Base-by-base conservation (phyloP, 2,888 invertebrate species). In the Exocentrus adspersus region DNA sequence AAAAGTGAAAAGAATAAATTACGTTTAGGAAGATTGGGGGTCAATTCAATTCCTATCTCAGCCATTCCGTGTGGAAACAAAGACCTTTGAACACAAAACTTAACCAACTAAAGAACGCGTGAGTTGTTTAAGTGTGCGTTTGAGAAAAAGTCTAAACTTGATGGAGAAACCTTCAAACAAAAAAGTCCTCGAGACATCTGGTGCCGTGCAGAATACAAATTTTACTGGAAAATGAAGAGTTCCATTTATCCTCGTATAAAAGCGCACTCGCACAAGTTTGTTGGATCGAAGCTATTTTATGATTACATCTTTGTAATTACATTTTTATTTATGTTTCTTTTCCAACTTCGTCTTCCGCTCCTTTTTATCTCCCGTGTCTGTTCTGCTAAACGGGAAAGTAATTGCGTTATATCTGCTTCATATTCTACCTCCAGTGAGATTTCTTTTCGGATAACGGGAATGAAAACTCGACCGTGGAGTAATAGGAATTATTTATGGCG, bases 291-390 rank as follows among this genome's bases (percentile, higher is more conserved):
- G 73, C 75, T 73, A 72, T 75, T 76, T 73, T 74, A 73, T 72
- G 77, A 78, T 78, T 75, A 75, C 72, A 76, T 78, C 76, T 74
- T 66, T 72, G 75, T 77, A 77, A 77, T 77, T 77, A 74, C 75
- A 76, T 75, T 77, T 75, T 76, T 77, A 77, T 77, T 77, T 77
- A 74, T 76, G 75, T 76, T 68, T 68, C 63, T 65, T 62, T 59
- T 56, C 54, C 37, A 41, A 46, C 53, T 46, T 37, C 60, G 62
- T 57, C 56, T 64, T 53, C 64, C 54, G 64, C 56, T 57, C 51
- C 52, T 62, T 67, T 67, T 65, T 68, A 68, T 68, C 64, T 51
- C 45, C 14, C 20, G 56, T 12, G 46, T 21, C 50, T 43, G 45
- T 43, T 45, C 30, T 56, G 64, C 62, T 69, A 67, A 69, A 62